These are phyloP conservation scores for Gavia stellata DNA, from an alignment of 2,113 vertebrate genomes.

Conservation along the genomic window DNA sequence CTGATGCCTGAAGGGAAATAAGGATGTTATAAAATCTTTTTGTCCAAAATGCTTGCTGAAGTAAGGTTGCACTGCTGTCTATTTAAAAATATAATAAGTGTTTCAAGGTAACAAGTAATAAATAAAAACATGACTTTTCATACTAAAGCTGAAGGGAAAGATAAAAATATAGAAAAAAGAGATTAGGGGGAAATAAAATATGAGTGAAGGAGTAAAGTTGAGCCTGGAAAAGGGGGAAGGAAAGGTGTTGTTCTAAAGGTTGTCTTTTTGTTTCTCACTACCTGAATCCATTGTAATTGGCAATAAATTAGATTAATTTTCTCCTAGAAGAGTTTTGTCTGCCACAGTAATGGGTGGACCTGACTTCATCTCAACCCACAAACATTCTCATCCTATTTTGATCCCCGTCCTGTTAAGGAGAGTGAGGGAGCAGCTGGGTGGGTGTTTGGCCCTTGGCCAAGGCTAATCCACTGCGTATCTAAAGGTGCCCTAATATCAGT, in stretches of 20 bases:
- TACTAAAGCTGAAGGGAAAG: not conserved
- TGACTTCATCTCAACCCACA: not conserved
- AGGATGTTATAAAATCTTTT: not conserved
- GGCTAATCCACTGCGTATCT: not conserved
- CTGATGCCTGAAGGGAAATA: not conserved
- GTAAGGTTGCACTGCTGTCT: not conserved
- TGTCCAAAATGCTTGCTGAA: not conserved
- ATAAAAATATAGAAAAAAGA: not conserved
- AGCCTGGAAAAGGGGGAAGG: accelerated
- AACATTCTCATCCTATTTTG: not conserved
- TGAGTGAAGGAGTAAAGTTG: not conserved
- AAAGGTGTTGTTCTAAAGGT: not conserved
- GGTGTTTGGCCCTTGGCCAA: not conserved
- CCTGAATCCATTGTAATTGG: not conserved
- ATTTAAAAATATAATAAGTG: not conserved
- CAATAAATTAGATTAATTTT: not conserved
- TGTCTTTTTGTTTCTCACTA: not conserved
- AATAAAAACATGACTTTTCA: not conserved
- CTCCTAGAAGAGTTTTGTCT: not conserved
- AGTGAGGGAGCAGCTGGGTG: not conserved
- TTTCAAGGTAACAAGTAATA: not conserved
- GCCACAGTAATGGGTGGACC: not conserved
- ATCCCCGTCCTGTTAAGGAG: not conserved
- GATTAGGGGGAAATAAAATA: not conserved
- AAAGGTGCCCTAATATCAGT: not conserved